These are phyloP conservation scores for Phocoena phocoena DNA, from an alignment of 2,113 vertebrate species.

Conservation along the genomic window DNA sequence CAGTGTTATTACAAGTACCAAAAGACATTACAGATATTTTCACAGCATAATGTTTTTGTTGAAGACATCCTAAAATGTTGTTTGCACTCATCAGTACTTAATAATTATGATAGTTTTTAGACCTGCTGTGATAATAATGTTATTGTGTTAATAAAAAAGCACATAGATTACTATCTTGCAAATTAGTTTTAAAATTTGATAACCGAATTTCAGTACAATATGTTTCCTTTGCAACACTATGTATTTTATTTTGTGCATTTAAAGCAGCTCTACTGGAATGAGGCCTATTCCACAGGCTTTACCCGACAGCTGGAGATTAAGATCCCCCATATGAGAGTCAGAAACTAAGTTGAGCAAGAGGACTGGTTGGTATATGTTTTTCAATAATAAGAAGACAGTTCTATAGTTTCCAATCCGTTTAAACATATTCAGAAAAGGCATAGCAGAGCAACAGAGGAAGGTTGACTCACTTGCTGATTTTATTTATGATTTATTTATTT, in stretches of 20 bases:
- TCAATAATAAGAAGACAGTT: background rate
- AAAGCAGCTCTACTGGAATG: background rate
- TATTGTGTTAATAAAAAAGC: background rate
- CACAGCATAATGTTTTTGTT: background rate
- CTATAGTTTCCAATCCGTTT: background rate
- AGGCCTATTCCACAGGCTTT: background rate
- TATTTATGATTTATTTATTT: background rate
- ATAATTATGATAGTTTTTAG: background rate
- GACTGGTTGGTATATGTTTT: background rate
- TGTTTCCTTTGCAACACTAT: background rate
- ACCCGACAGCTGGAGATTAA: background rate
- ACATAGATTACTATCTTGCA: background rate
- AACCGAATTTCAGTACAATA: background rate
- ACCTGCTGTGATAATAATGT: background rate
- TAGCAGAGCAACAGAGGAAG: background rate
- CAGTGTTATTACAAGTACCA: background rate
- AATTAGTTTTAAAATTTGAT: conserved; percentile 17
- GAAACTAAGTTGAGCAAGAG: background rate
- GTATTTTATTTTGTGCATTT: conserved; percentile 6
- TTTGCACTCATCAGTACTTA: background rate
- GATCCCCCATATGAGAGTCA: background rate
- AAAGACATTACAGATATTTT: background rate
- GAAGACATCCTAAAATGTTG: background rate
- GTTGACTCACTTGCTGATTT: background rate
- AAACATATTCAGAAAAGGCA: background rate